Evolutionary conservation across 2,797 vertebrate species (phyloP).

Genomic region (Melanotaenia maccullochi): DNA sequence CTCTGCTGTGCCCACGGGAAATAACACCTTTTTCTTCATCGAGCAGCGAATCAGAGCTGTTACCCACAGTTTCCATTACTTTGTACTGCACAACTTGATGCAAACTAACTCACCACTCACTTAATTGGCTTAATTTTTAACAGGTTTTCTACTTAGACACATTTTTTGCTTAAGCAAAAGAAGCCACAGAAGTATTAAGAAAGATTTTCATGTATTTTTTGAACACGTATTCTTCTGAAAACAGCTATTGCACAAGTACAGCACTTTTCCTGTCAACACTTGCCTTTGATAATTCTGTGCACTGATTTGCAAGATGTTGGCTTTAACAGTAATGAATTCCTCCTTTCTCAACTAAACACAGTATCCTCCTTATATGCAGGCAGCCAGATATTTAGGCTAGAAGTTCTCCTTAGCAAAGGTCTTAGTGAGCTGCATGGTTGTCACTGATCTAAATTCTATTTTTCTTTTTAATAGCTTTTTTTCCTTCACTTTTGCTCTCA

Average conservation of each 20-base stretch:
- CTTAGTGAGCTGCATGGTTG: conserved; percentile 86
- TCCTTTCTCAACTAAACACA: conserved; percentile 66
- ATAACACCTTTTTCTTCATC: conserved; percentile 68
- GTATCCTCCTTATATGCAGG: conserved; percentile 63
- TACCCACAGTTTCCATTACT: conserved; percentile 55
- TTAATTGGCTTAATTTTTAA: conserved; percentile 31
- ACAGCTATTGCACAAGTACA: conserved; percentile 2
- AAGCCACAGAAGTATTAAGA: conserved; percentile 1
- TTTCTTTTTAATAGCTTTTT: conserved; percentile 81
- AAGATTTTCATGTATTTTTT: neutral
- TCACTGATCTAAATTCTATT: conserved; percentile 85
- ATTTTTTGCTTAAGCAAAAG: conserved; percentile 9
- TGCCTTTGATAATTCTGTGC: conserved; percentile 16
- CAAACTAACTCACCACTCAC: conserved; percentile 26
- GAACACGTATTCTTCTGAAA: neutral
- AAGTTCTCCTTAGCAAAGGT: conserved; percentile 82
- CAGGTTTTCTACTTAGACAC: conserved; percentile 27
- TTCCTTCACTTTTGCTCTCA: conserved; percentile 52
- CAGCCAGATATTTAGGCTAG: conserved; percentile 74
- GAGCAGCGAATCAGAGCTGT: conserved; percentile 44
- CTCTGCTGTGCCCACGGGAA: conserved; percentile 50
- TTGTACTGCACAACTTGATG: conserved; percentile 26
- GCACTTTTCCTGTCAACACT: conserved; percentile 22
- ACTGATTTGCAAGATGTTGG: conserved; percentile 29
- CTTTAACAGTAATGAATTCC: conserved; percentile 57